Base-by-base conservation (phyloP, 2,797 vertebrate species). In the Myripristis jacobus region DNA sequence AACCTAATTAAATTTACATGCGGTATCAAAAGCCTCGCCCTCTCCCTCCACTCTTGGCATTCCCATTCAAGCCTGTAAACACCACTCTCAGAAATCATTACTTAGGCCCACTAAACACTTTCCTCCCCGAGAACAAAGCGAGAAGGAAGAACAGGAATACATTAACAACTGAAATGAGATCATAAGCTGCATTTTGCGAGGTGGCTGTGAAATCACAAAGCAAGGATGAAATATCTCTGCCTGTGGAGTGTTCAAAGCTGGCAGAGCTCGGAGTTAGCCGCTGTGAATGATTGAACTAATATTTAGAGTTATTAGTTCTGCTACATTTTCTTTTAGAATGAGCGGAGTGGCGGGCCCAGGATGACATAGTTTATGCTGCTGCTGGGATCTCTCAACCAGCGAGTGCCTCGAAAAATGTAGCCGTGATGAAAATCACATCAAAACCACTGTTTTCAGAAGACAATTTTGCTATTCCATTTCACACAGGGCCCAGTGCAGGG, bases 141-240 rank as follows among this genome's bases (percentile, higher is more conserved):
- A 76, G 77, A 70, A 60, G 65, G 61, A 60, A 67, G 70, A 86
- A 89, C 65, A 43, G 71, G 88, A 89, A 89, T 86, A 87, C 83
- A 93, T 92, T 88, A 92, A 88, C 91, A 91, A 79, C 79, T n/a
- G 50, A 92, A 92, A 92, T 91, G 84, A 90, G 88, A 91, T 92
- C 85, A 86, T 86, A 86, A 92, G 88, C 86, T 79, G 67, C 72
- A 71, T 89, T 89, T 87, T 74, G 85, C 47, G 46, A 91, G 83
- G 84, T 82, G 78, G 82, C 88, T 87, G 87, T 84, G 87, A 91
- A 93, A 92, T 92, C 89, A 87, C 82, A 87, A 83, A 81, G 86
- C 83, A 70, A 56, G 80, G 83, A 90, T 90, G 83, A 91, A 92
- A 88, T 86, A 82, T 81, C 80, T 79, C 76, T 64, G 84, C 84